These are phyloP conservation scores for Trididemnum clinides DNA, from an alignment of 23 tunicate species.

Conservation along the genomic window DNA sequence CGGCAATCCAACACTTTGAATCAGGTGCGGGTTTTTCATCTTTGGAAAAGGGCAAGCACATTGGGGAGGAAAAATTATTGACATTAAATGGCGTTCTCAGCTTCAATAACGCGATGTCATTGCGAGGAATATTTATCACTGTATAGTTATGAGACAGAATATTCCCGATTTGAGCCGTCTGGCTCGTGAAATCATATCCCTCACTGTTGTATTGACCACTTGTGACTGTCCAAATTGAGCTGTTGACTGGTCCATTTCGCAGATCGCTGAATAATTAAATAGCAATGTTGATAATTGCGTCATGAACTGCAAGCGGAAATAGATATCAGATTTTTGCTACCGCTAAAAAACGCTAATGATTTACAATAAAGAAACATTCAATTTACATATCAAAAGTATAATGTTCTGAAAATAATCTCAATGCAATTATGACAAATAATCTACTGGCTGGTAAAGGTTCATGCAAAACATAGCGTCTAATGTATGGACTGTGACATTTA, in stretches of 20 bases:
- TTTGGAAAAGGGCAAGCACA: constrained; percentile 61
- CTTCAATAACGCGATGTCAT: constrained; percentile 76
- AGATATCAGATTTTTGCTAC: no score
- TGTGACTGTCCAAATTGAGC: constrained; percentile 52
- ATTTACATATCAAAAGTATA: no score
- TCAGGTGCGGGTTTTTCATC: constrained; percentile 71
- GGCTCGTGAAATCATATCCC: constrained; percentile 32
- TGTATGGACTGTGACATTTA: no score
- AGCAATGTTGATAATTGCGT: no score
- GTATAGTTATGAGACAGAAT: constrained; percentile 38
- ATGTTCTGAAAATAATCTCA: no score
- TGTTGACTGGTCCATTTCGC: constrained; percentile 30
- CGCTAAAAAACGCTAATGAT: no score
- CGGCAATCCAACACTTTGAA: constrained; percentile 82
- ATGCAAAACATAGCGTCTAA: no score
- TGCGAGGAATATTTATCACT: constrained; percentile 62
- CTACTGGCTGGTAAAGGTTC: no score
- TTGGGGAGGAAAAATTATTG: constrained; percentile 7
- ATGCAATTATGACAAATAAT: no score
- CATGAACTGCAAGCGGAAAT: no score
- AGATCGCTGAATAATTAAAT: constrained; percentile 29
- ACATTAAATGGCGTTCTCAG: constrained; percentile 15
- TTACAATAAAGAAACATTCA: no score
- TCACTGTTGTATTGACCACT: constrained; percentile 46
- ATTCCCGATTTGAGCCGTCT: background rate